Base-by-base conservation (phyloP, 2,797 vertebrate genomes). In the Eurystomus glaucurus region DNA sequence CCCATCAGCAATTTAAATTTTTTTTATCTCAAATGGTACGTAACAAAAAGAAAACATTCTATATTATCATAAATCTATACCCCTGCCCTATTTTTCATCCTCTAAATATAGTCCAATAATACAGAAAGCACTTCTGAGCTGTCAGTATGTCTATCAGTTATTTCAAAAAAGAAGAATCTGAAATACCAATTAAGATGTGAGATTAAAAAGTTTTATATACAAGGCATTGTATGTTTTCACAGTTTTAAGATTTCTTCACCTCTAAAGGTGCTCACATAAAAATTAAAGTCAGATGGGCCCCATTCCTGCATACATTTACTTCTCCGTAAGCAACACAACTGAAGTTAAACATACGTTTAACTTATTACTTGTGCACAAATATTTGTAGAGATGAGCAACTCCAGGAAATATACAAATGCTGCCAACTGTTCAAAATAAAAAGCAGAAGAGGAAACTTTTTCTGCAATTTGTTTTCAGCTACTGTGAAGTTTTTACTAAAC, bases 371-470 rank as follows among this genome's bases (percentile, higher is more conserved):
- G 20, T 21, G 41, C 62, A 79, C 46, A 95, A 74, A 70, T 85
- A 88, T 70, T 83, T 85, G 84, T 26, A 70, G 35, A 88, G n/a
- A 52, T 26, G 89, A 85, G 43, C 54, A 54, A 58, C 50, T 76
- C 46, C 2, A 10, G 37, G 22, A 57, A 86, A 70, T 55, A 94
- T 91, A 93, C 26, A 93, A 95, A 90, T 41, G 13, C 50, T 95
- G 76, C 61, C 57, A 86, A 96, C 60, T 21, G 23, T 28, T 79
- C 31, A 85, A 75, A 95, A 85, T 12, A 61, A 84, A 91, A 88
- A 90, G 19, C 9, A 78, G 8, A 79, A 87, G 31, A 61, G 28
- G 26, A 76, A 92, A 64, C 11, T 66, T 84, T n/a, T 78, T 22
- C 46, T 79, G 35, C 4, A 20, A 66, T 81, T 94, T 71, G 16